These are phyloP conservation scores for Muscicapa comitata DNA, from an alignment of 2,797 vertebrate species.

Conservation along the genomic window DNA sequence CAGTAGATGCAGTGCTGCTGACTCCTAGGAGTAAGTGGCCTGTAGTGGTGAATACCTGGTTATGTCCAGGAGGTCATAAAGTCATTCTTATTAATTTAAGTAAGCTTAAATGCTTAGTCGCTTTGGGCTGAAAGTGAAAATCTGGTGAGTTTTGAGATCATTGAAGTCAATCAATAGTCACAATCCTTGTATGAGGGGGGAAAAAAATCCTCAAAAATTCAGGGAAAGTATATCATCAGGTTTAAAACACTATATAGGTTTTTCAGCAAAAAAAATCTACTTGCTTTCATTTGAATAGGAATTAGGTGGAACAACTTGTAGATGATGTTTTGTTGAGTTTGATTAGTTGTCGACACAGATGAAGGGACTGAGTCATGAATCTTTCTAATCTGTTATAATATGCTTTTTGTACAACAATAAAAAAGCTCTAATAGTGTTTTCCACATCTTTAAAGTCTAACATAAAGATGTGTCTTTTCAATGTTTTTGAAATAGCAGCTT, in stretches of 20 bases:
- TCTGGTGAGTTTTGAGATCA: background rate
- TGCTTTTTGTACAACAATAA: conserved; percentile 59
- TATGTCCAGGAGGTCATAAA: background rate
- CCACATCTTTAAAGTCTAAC: conserved; percentile 43
- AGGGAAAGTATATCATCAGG: background rate
- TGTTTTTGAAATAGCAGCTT: conserved; percentile 56
- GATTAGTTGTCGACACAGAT: conserved; percentile 52
- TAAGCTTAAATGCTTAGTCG: background rate
- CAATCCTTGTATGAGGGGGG: background rate
- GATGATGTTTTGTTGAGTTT: conserved; percentile 64
- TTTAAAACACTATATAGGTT: background rate
- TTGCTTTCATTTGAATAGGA: conserved; percentile 47
- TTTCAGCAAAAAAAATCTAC: conserved; percentile 26
- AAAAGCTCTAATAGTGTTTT: conserved; percentile 43
- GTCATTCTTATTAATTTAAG: background rate
- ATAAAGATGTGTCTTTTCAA: conserved; percentile 20
- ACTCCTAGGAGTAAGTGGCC: background rate
- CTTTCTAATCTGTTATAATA: conserved; percentile 51
- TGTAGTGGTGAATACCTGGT: background rate
- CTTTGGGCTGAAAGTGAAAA: background rate
- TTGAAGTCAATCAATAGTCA: background rate
- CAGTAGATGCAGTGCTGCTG: background rate
- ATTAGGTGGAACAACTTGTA: conserved; percentile 17
- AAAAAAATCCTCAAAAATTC: background rate
- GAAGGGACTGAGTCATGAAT: conserved; percentile 54